Conservation (phyloP, 2,888 invertebrate genomes). For the Nasonia oneida region DNA sequence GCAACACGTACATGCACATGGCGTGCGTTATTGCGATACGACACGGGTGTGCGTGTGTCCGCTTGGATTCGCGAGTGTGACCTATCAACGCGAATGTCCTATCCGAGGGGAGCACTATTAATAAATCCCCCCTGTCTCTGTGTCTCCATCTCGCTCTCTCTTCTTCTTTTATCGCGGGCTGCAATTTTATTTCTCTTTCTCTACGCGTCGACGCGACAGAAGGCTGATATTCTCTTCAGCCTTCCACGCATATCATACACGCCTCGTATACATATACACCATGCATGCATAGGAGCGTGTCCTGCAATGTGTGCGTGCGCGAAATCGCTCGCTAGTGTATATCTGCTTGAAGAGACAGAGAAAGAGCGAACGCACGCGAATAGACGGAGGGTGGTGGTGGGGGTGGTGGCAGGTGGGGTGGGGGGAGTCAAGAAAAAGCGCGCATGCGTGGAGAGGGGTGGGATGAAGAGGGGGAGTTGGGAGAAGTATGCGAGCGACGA, state of each 20-base stretch:
- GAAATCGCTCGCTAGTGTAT: background rate
- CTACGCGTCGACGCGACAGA: background rate
- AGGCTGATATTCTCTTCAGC: conserved; percentile 5
- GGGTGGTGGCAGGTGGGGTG: background rate
- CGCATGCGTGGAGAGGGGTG: conserved; percentile 38
- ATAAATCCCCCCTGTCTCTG: conserved; percentile 52
- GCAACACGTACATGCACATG: conserved; percentile 16
- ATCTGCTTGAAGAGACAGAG: conserved; percentile 20
- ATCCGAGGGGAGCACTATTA: conserved; percentile 56
- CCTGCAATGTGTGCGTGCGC: background rate
- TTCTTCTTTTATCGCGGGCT: background rate
- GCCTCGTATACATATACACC: background rate
- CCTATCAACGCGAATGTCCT: conserved; percentile 32
- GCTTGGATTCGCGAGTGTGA: background rate
- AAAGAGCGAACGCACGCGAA: background rate
- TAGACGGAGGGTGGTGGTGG: background rate
- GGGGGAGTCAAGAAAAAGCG: background rate
- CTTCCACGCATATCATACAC: background rate
- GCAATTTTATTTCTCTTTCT: background rate
- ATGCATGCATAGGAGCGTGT: too few species aligned
- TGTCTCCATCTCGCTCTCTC: conserved; percentile 27
- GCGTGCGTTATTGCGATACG: background rate
- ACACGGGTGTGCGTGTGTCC: background rate
- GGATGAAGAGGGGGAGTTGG: background rate
- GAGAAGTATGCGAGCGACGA: background rate